Percentiles rank a stretch among this genome's conserved stretches.
These are phyloP conservation scores for Drosophila fuyamai DNA, from an alignment of 1,140 invertebrate species.

Conservation along the genomic window DNA sequence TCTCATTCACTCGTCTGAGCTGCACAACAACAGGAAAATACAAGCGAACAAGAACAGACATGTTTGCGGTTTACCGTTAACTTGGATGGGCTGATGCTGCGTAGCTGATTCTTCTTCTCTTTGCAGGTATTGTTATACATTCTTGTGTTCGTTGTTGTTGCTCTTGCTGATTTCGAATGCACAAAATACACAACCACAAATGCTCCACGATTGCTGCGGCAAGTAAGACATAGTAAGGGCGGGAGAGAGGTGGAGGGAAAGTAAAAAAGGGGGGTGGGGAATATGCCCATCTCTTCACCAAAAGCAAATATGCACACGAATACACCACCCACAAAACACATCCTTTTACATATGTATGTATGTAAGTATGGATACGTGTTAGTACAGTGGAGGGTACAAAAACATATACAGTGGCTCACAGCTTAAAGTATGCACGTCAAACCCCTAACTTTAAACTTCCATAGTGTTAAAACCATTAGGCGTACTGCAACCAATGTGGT, in stretches of 20 bases:
- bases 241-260: neutral
- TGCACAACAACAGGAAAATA: conserved; percentile 27
- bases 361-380: neutral
- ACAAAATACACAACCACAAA: conserved; percentile 62
- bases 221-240: neutral
- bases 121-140: conserved; percentile 54
- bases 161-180: conserved; percentile 51
- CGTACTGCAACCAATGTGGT: too few species aligned
- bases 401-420: too few species aligned
- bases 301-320: conserved; percentile 48
- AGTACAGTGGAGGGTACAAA: conserved; percentile 2
- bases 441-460: too few species aligned
- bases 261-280: neutral
- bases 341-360: conserved; percentile 2
- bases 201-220: conserved; percentile 53
- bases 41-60: conserved; percentile 31
- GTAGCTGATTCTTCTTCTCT: conserved; percentile 6
- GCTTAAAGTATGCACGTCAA: too few species aligned
- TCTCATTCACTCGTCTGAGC: conserved; percentile 17
- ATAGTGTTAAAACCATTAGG: too few species aligned
- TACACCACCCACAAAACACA: conserved; percentile 21
- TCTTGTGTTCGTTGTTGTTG: conserved; percentile 35
- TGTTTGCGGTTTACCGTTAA: conserved; percentile 55
- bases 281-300: conserved; percentile 30
- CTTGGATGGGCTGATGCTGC: conserved; percentile 60